A percentile compares a stretch with the other conserved stretches of the same genome.
Conservation (phyloP, 1,140 invertebrate species). For the Drosophila aff. region DNA sequence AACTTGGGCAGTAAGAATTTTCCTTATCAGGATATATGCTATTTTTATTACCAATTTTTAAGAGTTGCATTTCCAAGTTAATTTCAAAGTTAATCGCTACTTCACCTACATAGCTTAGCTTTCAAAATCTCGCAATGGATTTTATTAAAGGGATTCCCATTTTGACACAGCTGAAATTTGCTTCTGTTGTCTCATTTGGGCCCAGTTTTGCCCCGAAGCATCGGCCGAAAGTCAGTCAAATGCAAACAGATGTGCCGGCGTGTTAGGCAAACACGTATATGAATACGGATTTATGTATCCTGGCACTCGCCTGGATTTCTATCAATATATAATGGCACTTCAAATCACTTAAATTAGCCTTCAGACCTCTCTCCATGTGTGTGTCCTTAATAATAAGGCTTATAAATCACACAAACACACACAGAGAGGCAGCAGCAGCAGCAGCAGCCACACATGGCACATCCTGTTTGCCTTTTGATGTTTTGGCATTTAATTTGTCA, state of each 20-base stretch:
- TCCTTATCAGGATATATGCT: too few relatives aligned
- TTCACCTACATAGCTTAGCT: neutral
- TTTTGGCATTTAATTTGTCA: slow-evolving; percentile 62
- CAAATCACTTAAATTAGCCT: slow-evolving; percentile 52
- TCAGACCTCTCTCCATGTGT: neutral
- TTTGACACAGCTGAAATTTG: neutral
- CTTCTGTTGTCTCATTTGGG: neutral
- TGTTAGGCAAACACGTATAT: slow-evolving; percentile 13
- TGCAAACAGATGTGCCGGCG: slow-evolving; percentile 22
- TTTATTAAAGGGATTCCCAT: slow-evolving; percentile 5
- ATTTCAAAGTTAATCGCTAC: neutral
- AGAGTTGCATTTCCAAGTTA: neutral
- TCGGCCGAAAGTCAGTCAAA: slow-evolving; percentile 13
- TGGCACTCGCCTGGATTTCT: slow-evolving; percentile 24
- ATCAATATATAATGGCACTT: slow-evolving; percentile 52
- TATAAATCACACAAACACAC: slow-evolving; percentile 40
- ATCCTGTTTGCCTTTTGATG: slow-evolving; percentile 45
- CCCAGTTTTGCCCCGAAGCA: neutral
- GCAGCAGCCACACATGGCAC: neutral
- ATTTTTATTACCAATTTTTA: neutral
- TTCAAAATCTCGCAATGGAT: neutral
- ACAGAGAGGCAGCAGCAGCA: neutral
- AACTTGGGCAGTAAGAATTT: neutral
- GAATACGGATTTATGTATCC: slow-evolving; percentile 1
- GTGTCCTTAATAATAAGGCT: slow-evolving; percentile 46